Conservation (phyloP, 2,113 vertebrate species). For the Hyperoodon ampullatus region DNA sequence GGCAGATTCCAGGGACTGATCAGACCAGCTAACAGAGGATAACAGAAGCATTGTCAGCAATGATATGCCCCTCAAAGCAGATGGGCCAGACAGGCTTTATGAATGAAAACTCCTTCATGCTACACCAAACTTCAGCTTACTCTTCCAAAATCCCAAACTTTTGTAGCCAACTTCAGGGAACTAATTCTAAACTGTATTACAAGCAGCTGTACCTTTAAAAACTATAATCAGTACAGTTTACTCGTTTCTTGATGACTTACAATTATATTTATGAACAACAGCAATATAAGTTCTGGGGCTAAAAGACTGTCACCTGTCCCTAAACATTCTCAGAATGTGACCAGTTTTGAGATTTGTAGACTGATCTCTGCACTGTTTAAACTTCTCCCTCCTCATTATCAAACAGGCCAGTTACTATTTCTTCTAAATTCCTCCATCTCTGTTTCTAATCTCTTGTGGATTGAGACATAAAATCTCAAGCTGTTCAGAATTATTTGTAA, state of each 20-base stretch:
- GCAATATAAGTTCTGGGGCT: not conserved
- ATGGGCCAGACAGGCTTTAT: fast-evolving
- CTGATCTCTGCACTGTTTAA: not conserved
- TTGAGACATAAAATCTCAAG: not conserved
- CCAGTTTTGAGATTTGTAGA: not conserved
- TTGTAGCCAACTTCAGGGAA: not conserved
- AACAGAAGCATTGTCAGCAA: not conserved
- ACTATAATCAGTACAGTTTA: not conserved
- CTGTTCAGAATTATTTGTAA: not conserved
- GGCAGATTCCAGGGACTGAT: conserved; percentile 99
- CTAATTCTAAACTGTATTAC: not conserved
- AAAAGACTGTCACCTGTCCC: not conserved
- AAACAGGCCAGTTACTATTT: not conserved
- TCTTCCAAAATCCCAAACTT: not conserved
- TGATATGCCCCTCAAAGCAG: not conserved
- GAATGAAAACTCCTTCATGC: not conserved
- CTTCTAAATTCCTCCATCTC: not conserved
- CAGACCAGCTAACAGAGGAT: conserved; percentile 88
- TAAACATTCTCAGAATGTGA: not conserved
- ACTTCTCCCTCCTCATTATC: not conserved
- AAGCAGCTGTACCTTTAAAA: not conserved
- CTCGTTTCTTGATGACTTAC: not conserved
- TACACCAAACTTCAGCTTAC: not conserved
- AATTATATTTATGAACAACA: not conserved
- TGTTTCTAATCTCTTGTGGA: not conserved